Evolutionary conservation across 2,113 vertebrate genomes (phyloP).

Genomic region (Phyllostomus hastatus): DNA sequence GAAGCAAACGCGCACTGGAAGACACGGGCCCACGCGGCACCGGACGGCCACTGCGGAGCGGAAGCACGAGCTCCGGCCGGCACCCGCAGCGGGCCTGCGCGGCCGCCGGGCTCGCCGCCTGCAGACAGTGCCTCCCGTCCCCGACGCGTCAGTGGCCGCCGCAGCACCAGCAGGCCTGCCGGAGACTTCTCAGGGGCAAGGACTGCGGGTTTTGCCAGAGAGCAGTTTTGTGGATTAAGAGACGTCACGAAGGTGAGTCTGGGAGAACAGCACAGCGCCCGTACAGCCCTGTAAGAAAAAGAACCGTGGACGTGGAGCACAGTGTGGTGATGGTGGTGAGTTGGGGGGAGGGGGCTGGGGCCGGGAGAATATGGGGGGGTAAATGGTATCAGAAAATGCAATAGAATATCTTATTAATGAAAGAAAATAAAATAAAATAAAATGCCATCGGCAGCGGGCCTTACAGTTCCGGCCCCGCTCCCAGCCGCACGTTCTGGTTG

Average conservation of each 20-base stretch:
- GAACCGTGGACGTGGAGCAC: too few relatives aligned
- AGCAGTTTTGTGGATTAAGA: background rate
- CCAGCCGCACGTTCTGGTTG: background rate
- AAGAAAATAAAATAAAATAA: too few relatives aligned
- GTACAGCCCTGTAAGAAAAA: too few relatives aligned
- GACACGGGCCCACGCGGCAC: background rate
- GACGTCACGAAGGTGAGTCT: background rate
- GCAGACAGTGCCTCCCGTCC: background rate
- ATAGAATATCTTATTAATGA: too few relatives aligned
- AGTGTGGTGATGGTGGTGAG: too few relatives aligned
- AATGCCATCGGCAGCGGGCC: too few relatives aligned
- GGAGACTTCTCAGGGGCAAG: background rate
- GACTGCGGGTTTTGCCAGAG: background rate
- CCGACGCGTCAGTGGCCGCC: background rate
- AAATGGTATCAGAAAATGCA: too few relatives aligned
- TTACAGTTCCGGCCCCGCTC: too few relatives aligned
- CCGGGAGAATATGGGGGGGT: too few relatives aligned
- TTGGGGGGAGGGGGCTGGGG: too few relatives aligned
- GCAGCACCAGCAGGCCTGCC: background rate
- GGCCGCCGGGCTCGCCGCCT: background rate
- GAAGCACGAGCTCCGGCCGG: background rate
- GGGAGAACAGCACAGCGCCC: background rate
- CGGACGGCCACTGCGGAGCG: background rate
- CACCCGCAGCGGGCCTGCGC: background rate
- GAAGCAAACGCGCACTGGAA: background rate